Base-by-base conservation (phyloP, 1,140 invertebrate genomes). In the Drosophila pachea region DNA sequence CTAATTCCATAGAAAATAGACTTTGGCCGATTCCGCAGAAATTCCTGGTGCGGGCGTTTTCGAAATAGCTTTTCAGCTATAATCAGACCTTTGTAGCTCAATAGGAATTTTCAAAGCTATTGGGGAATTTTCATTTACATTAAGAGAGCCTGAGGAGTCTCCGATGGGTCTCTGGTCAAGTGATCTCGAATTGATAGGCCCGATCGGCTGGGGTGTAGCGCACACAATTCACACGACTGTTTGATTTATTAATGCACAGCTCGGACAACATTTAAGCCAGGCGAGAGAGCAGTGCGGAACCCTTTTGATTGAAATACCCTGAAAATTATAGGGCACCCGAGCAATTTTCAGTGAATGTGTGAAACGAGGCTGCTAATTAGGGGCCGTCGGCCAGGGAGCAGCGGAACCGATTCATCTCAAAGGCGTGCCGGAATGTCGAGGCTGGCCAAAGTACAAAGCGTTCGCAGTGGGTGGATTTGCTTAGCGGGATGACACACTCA, bases 221-320 rank as follows among this genome's bases (percentile, higher is more conserved):
- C 22, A 54, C 53, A 63, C 70, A 63, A 55, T 86, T 86, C 81
- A 82, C 81, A 86, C 82, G 82, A 81, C 60, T 86, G 76, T 86
- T 86, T 86, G 82, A 86, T 86, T 86, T 86, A 86, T 86, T 81
- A 86, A 86, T 77, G 74, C 59, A 40, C 74, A 70, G 48, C 59
- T 59, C 32, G 62, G 16, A 9, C 32, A 31, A 14, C 61, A 42
- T 66, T 65, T 59, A 48, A 42, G 47, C 47, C 60, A 22, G 4
- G 4, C 38, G 47, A 1, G 22, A 61, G 47, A 63, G 78, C 47
- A 78, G 66, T 48, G 56, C 62, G 45, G 72, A 64, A 68, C 32
- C 66, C 81, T 86, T 79, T 74, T 82, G 78, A 83, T 83, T 84
- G 79, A 83, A 86, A 79, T 61, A 65, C 65, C 60, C 65, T 42